Evolutionary conservation across 1,140 invertebrate species (phyloP), one percentile per base, ranked within the genome.

Genomic region (Ptiloglossa arizonensis): DNA sequence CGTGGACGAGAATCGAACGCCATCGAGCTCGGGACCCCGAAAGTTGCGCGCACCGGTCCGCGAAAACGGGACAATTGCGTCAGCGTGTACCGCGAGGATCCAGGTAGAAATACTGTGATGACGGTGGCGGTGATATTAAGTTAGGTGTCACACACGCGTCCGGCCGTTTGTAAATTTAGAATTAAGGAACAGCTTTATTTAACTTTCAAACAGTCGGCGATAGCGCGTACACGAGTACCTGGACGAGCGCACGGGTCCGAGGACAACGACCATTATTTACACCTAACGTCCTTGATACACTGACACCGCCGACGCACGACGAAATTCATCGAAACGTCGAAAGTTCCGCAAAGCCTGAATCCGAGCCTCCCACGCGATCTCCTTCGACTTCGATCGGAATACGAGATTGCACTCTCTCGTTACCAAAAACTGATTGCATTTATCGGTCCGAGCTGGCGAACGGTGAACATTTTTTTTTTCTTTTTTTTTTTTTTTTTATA

Each of bases 61-160:
- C 8, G 11, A 38, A 38, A 73, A 15, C 46, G 46, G 48, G 60
- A 57, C 27, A 9, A 22, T 68, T 67, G 63, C 50, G n/a, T 57
- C 52, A 57, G 17, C n/a, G 52, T 11, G 27, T 44, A 32, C n/a
- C 29, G 29, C 29, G 15, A 56, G 29, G n/a, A 71, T 67, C 52
- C 52, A 83, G 38, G 57, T 82, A 50, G 66, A 82, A 44, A 79
- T 82, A 44, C 59, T 15, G 56, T 11, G 46, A 41, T 29, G 59
- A 54, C 38, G 76, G 74, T 74, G 63, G 27, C 41, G n/a, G 48
- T 38, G 71, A 86, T 80, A 86, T 85, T 68, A 75, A 79, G 50
- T 98, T 83, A 96, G 96, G 96, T 91, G 94, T 27, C 94, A 32
- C 50, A 32, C 50, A 73, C 24, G 79, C 70, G 63, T 73, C 59